Percentiles rank a stretch among this genome's conserved stretches.
phyloP scores from a whole-genome alignment of 1,140 invertebrate species.

The Cepaea nemoralis region DNA sequence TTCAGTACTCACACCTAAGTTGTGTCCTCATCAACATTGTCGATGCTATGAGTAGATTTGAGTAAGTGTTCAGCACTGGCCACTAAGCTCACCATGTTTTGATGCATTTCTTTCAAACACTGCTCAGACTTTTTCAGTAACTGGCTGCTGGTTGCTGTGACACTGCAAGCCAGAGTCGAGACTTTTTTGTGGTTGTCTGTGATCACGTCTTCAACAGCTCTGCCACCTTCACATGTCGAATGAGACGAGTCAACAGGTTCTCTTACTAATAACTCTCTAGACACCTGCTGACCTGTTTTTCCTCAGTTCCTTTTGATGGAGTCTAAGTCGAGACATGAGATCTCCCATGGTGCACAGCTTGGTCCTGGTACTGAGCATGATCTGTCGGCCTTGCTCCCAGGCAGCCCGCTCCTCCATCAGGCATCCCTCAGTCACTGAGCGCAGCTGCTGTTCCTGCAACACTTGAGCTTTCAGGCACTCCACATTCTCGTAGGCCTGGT shows the following conservation, averaged over 20 bases:
- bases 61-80: slow-evolving; percentile 19
- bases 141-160: not conserved
- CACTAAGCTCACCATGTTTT: slow-evolving; percentile 1
- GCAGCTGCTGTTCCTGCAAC: slow-evolving; percentile 66
- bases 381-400: slow-evolving; percentile 60
- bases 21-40: not conserved
- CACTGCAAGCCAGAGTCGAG: not conserved
- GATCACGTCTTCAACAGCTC: not conserved
- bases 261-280: no score
- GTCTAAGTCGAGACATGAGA: slow-evolving; percentile 56
- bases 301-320: no score
- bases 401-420: slow-evolving; percentile 63
- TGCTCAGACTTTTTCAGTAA: slow-evolving; percentile 30
- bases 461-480: slow-evolving; percentile 65
- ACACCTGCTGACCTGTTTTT: no score
- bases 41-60: slow-evolving; percentile 13
- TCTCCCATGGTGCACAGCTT: slow-evolving; percentile 59
- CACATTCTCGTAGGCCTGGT: slow-evolving; percentile 65
- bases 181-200: not conserved
- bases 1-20: slow-evolving; percentile 2
- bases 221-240: not conserved
- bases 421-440: slow-evolving; percentile 68
- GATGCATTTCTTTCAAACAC: slow-evolving; percentile 35
- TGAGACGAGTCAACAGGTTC: not conserved
- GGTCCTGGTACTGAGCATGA: slow-evolving; percentile 55